These are phyloP conservation scores for Chelonus formosanus DNA, from an alignment of 2,888 invertebrate species.

Conservation along the genomic window DNA sequence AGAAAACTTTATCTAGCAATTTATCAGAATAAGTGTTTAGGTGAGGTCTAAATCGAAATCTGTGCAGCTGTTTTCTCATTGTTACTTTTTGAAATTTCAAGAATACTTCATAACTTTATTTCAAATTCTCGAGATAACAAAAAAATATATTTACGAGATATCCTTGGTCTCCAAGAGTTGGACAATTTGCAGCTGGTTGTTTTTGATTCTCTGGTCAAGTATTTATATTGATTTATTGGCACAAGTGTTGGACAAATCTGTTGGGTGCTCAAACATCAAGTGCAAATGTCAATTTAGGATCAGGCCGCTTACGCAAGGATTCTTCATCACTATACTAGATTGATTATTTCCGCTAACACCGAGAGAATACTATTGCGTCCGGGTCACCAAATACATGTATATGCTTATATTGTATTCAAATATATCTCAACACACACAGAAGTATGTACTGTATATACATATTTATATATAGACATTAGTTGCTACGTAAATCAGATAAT, in stretches of 20 bases:
- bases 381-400: not conserved
- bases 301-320: not conserved
- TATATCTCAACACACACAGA: constrained; percentile 7
- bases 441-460: constrained; percentile 4
- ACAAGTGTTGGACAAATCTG: not conserved
- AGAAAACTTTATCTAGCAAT: too few relatives aligned
- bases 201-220: too few relatives aligned
- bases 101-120: too few relatives aligned
- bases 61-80: too few relatives aligned
- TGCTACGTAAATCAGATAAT: constrained; percentile 15
- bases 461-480: constrained; percentile 14
- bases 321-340: constrained; percentile 3
- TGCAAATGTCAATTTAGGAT: constrained; percentile 11
- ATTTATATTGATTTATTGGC: not conserved
- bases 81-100: too few relatives aligned
- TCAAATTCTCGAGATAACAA: too few relatives aligned
- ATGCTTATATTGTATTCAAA: not conserved
- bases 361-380: not conserved
- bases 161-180: too few relatives aligned
- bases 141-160: too few relatives aligned
- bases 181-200: too few relatives aligned
- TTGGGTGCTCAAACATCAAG: not conserved
- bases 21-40: too few relatives aligned
- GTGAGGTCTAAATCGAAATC: too few relatives aligned
- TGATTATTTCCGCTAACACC: constrained; percentile 18